These are phyloP conservation scores for Caenorhabditis doughertyi DNA, from an alignment of 2,888 invertebrate genomes.

Conservation along the genomic window DNA sequence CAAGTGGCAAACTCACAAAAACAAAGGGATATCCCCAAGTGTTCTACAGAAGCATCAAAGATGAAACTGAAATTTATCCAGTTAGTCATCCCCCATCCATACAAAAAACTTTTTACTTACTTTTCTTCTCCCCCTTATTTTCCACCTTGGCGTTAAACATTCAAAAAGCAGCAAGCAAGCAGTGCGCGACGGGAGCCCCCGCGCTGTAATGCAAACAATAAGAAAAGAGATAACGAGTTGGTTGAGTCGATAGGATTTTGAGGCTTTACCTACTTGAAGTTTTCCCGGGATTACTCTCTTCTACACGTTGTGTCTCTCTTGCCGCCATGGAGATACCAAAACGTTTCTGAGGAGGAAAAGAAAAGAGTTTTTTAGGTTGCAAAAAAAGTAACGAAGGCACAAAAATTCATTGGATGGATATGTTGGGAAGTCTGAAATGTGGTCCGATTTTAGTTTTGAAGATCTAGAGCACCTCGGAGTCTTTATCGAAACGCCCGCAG, in stretches of 20 bases:
- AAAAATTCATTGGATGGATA: no score
- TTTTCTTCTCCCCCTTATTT: constrained; percentile 26
- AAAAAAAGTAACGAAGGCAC: constrained; percentile 18
- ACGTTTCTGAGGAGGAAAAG: constrained; percentile 24
- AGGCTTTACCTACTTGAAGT: constrained; percentile 64
- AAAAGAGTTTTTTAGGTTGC: constrained; percentile 22
- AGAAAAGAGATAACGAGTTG: constrained; percentile 63
- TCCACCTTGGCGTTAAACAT: constrained; percentile 48
- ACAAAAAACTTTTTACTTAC: constrained; percentile 15
- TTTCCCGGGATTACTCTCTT: constrained; percentile 65
- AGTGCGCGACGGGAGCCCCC: constrained; percentile 57
- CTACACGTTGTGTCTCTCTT: constrained; percentile 57
- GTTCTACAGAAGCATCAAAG: constrained; percentile 25
- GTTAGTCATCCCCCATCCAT: constrained; percentile 30
- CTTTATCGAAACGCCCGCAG: no score
- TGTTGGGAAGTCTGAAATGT: no score
- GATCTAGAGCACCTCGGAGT: no score
- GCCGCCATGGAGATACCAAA: constrained; percentile 46
- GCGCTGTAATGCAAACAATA: constrained; percentile 66
- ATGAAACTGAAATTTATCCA: constrained; percentile 45
- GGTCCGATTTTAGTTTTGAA: no score
- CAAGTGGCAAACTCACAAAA: constrained; percentile 8
- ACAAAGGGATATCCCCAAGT: constrained; percentile 29
- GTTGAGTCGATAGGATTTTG: constrained; percentile 51
- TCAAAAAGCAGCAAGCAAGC: constrained; percentile 58